Conservation (phyloP, 2,888 invertebrate species). For the Nemurella pictetii region DNA sequence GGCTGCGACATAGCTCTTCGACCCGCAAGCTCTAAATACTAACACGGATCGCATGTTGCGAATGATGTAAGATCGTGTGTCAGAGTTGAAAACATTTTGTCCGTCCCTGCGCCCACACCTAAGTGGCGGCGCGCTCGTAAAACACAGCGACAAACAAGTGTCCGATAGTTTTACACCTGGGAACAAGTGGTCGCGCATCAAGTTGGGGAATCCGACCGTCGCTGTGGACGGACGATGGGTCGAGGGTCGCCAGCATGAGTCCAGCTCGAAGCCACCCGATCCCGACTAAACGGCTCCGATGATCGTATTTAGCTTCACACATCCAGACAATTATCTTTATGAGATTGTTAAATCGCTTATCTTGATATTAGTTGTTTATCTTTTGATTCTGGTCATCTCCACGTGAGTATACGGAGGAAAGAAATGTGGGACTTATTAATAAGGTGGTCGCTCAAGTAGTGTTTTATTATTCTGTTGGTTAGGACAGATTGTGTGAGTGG, state of each 20-base stretch:
- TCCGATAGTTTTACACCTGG: slow-evolving; percentile 26
- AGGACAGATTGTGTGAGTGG: neutral
- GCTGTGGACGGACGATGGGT: neutral
- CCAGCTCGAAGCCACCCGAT: neutral
- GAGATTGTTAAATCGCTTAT: slow-evolving; percentile 25
- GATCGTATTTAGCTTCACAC: slow-evolving; percentile 11
- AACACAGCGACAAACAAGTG: slow-evolving; percentile 10
- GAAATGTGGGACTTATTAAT: neutral
- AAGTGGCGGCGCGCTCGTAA: neutral
- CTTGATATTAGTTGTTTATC: slow-evolving; percentile 30
- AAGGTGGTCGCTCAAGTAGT: neutral
- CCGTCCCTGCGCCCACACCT: neutral
- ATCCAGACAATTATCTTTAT: slow-evolving; percentile 23
- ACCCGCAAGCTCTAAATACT: no score
- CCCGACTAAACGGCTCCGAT: slow-evolving; percentile 1
- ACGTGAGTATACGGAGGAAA: neutral
- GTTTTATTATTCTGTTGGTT: neutral
- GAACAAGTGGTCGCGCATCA: neutral
- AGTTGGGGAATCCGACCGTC: neutral
- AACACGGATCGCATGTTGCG: no score
- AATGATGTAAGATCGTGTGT: neutral
- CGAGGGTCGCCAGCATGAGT: neutral
- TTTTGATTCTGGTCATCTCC: slow-evolving; percentile 7
- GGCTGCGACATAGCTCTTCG: no score
- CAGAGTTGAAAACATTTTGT: neutral